Evolutionary conservation across 2,797 vertebrate species (phyloP).

Genomic region (Podarcis lilfordi): DNA sequence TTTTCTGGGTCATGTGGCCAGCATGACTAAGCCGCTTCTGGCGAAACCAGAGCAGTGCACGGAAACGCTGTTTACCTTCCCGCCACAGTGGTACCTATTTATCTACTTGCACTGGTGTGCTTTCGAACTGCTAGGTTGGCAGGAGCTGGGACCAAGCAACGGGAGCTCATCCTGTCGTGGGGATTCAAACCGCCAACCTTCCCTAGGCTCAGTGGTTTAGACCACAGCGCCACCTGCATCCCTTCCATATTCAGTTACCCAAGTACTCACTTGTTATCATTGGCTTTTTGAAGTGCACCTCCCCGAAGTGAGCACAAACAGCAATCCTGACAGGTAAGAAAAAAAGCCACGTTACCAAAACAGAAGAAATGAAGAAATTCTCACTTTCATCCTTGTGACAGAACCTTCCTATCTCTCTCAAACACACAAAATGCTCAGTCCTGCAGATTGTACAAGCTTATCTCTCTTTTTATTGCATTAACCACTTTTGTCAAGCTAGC

Average conservation of each 20-base stretch:
- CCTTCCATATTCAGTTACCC: neutral
- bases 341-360: conserved; percentile 32
- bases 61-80: too few species aligned
- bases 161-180: too few species aligned
- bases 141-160: too few species aligned
- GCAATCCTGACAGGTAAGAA: conserved; percentile 84
- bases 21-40: too few species aligned
- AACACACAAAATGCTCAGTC: neutral
- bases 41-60: too few species aligned
- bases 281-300: conserved; percentile 94
- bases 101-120: too few species aligned
- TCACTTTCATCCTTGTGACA: conserved; percentile 8
- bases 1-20: too few species aligned
- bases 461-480: neutral
- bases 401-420: conserved; percentile 1
- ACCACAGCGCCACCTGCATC: too few species aligned
- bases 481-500: neutral
- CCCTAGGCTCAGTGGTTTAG: too few species aligned
- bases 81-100: too few species aligned
- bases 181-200: too few species aligned
- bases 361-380: neutral
- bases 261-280: conserved; percentile 90
- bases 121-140: too few species aligned
- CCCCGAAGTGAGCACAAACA: conserved; percentile 95
- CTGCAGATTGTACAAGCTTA: neutral